Conservation (phyloP, 2,797 vertebrate species). For the Buphagus erythrorhynchus region DNA sequence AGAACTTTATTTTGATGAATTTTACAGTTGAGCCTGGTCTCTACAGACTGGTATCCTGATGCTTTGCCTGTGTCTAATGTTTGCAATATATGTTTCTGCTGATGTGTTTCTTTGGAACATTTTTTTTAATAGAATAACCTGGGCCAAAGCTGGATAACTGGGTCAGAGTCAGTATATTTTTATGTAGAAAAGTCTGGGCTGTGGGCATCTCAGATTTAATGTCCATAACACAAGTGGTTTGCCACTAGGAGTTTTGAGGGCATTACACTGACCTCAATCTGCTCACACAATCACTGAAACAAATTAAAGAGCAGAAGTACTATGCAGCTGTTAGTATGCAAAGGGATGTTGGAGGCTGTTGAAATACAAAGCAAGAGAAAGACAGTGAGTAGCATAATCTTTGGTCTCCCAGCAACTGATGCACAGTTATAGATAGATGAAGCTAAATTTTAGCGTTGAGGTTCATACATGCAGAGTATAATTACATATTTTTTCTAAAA, state of each 20-base stretch:
- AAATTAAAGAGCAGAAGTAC: conserved; percentile 6
- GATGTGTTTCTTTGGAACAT: neutral
- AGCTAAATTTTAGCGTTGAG: neutral
- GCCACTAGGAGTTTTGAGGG: neutral
- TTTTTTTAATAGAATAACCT: neutral
- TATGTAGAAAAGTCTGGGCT: neutral
- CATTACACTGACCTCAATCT: conserved; percentile 38
- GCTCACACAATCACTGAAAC: neutral
- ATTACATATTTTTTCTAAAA: conserved; percentile 28
- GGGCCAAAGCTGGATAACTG: neutral
- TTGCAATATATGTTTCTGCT: neutral
- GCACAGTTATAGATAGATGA: neutral
- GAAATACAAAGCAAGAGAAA: neutral
- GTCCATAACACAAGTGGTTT: neutral
- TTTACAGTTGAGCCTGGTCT: neutral
- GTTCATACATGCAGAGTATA: neutral
- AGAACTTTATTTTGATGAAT: neutral
- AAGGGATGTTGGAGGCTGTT: neutral
- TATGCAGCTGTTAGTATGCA: neutral
- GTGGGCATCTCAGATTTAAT: neutral
- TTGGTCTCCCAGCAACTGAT: neutral
- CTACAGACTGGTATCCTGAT: neutral
- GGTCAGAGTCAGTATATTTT: neutral
- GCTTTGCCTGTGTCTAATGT: neutral
- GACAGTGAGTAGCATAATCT: neutral